Base-by-base conservation (phyloP, 2,888 invertebrate species). In the Octonoba sinensis region DNA sequence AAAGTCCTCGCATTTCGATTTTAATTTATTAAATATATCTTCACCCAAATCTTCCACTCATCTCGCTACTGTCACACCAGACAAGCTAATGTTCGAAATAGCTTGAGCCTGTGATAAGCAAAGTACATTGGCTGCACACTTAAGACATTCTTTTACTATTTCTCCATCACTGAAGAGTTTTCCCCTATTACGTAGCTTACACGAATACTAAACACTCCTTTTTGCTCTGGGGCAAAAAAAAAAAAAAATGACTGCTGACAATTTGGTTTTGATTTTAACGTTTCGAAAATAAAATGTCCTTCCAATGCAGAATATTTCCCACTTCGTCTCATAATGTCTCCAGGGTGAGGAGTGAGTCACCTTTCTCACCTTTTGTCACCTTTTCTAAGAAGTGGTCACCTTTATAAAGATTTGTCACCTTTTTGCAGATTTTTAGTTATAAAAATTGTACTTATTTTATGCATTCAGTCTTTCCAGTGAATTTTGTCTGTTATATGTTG, bases 51-150 rank as follows among this genome's bases (percentile, higher is more conserved):
- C 51, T 3, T 51, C 18, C 51, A 51, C 18, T 22, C 18, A n/a
- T 62, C 62, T 62, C 4, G 27, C 62, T 13, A 62, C n/a, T 27
- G 36, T 62, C 62, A 62, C 62, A 44, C 62, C 24, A 36, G 36
- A 62, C 24, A 22, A 44, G 24, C 62, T 62, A 62, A 62, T 62
- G n/a, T 62, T 62, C 16, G 62, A 62, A 27, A 62, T 36, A 18
- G 20, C 36, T 36, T 62, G 44, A 27, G 27, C 44, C 18, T 27
- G 62, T 36, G 62, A 62, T 36, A 27, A n/a, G 15, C 15, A 62
- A n/a, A 62, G 44, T n/a, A 62, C 18, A 36, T 62, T 27, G 4
- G 15, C 62, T 36, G 44, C 62, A 62, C 36, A 22, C 12, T 62
- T 3, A 36, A 27, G 16, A 6, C 24, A 62, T 44, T 44, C 62